These are phyloP conservation scores for Sternotherus odoratus DNA, from an alignment of 2,797 vertebrate genomes.

Conservation along the genomic window DNA sequence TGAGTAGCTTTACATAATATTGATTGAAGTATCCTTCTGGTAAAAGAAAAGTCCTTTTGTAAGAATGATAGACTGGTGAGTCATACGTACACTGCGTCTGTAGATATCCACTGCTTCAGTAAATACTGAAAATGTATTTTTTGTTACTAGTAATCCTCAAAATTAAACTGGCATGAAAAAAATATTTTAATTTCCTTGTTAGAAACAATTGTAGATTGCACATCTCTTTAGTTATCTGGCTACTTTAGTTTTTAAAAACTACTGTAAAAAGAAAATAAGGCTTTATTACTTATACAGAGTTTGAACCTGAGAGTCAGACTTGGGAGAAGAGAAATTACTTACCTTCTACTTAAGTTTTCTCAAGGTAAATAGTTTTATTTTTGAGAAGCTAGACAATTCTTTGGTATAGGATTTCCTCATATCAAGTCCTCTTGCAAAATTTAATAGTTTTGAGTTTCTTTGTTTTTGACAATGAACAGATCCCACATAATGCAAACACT, in stretches of 20 bases:
- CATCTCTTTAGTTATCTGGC: neutral
- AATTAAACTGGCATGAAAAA: constrained; percentile 21
- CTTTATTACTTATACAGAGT: neutral
- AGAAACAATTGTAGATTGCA: constrained; percentile 17
- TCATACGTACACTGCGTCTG: constrained; percentile 78
- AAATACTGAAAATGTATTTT: constrained; percentile 79
- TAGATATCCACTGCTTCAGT: constrained; percentile 79
- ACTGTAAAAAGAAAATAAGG: neutral
- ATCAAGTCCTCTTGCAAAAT: neutral
- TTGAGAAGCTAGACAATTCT: neutral
- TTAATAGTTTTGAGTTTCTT: neutral
- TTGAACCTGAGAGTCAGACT: neutral
- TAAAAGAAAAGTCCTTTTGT: constrained; percentile 74
- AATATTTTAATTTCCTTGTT: neutral
- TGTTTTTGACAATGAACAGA: neutral
- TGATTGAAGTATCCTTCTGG: constrained; percentile 76
- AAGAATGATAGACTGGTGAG: constrained; percentile 68
- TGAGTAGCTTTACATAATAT: constrained; percentile 62
- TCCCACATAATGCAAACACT: neutral
- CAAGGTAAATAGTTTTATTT: constrained; percentile 20
- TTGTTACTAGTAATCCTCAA: constrained; percentile 63
- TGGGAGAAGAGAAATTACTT: constrained; percentile 37
- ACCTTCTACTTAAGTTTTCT: constrained; percentile 40
- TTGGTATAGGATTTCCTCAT: neutral
- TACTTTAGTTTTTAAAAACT: neutral